Percentiles rank a stretch among this genome's conserved stretches.
Evolutionary conservation across 1,140 invertebrate genomes (phyloP).

Genomic region (Drosophila simulans): DNA sequence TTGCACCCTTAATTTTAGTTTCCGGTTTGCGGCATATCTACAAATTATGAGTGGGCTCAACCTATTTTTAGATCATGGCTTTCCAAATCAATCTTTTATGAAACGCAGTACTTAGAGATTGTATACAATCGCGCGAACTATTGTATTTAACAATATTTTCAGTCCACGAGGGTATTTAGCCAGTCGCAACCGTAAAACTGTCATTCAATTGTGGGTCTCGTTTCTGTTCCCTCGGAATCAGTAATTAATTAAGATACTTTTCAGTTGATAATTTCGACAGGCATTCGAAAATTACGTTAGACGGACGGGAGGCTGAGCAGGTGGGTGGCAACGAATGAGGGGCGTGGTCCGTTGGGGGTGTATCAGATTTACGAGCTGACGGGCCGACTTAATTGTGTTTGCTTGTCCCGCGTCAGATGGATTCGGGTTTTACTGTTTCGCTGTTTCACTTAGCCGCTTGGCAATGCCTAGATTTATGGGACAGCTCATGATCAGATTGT

Average conservation of each 20-base stretch:
- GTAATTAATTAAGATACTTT: slow-evolving; percentile 83
- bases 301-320: slow-evolving; percentile 28
- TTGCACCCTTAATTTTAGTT: neutral
- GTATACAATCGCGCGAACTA: no score
- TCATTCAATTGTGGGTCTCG: slow-evolving; percentile 28
- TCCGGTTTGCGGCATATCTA: no score
- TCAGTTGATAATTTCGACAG: slow-evolving; percentile 69
- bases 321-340: slow-evolving; percentile 9
- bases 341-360: slow-evolving; percentile 37
- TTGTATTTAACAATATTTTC: no score
- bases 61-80: no score
- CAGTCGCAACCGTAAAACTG: neutral
- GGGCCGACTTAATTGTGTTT: slow-evolving; percentile 76
- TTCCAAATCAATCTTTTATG: no score
- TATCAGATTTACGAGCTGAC: slow-evolving; percentile 69
- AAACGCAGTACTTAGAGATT: no score
- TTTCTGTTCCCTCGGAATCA: slow-evolving; percentile 52
- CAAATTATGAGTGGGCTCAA: no score
- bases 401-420: slow-evolving; percentile 68
- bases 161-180: neutral
- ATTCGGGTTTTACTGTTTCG: slow-evolving; percentile 33
- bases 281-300: slow-evolving; percentile 23
- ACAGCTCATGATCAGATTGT: slow-evolving; percentile 42
- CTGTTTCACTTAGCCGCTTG: slow-evolving; percentile 20
- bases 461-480: slow-evolving; percentile 51